Conservation (phyloP, 2,888 invertebrate genomes). For the Leptinotarsa juncta region DNA sequence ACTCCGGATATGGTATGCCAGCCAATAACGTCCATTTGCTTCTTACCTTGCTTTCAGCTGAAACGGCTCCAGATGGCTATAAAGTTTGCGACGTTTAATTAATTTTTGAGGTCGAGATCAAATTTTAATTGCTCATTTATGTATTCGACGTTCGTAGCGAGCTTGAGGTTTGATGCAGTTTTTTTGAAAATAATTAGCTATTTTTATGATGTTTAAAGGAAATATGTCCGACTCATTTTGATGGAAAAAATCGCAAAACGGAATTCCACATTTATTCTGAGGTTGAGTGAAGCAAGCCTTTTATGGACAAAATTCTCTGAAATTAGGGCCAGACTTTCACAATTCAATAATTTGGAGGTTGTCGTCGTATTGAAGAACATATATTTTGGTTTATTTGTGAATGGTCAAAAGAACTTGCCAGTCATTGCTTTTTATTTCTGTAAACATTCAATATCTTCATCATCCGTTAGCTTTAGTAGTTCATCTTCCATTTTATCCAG, state of each 20-base stretch:
- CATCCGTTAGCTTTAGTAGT: too few species aligned
- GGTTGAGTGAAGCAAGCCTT: neutral
- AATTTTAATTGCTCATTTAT: slow-evolving; percentile 33
- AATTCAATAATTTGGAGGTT: neutral
- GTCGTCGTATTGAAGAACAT: too few species aligned
- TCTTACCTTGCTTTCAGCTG: slow-evolving; percentile 29
- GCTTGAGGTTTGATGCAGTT: slow-evolving; percentile 4
- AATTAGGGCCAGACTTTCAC: neutral
- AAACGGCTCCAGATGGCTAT: slow-evolving; percentile 29
- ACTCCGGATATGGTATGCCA: slow-evolving; percentile 29
- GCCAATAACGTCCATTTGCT: neutral
- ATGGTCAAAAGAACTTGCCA: too few species aligned
- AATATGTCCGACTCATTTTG: slow-evolving; percentile 2
- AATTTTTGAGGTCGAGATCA: slow-evolving; percentile 33
- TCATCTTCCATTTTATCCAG: too few species aligned
- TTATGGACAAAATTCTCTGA: neutral
- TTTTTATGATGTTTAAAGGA: slow-evolving; percentile 9
- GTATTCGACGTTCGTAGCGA: slow-evolving; percentile 25
- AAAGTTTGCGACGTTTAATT: slow-evolving; percentile 25
- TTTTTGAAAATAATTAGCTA: slow-evolving; percentile 27
- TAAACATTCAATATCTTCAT: too few species aligned
- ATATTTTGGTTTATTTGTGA: too few species aligned
- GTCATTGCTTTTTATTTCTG: too few species aligned
- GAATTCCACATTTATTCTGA: neutral
- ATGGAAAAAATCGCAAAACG: slow-evolving; percentile 9